Evolutionary conservation across 1,140 invertebrate genomes (phyloP).

Genomic region (Apis cerana): DNA sequence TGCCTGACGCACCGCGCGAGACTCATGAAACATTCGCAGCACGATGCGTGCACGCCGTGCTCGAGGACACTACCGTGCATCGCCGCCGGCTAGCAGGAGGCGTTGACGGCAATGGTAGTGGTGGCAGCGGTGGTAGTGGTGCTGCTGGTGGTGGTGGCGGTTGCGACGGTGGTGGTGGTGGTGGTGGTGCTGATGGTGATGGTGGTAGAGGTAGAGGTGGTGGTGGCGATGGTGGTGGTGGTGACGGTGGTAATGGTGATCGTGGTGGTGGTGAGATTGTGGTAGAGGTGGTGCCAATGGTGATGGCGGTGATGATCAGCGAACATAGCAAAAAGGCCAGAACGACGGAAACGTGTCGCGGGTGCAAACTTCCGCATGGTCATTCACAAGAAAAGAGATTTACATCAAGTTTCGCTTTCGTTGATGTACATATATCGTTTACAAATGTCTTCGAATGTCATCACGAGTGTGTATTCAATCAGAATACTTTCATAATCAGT

Average conservation of each 20-base stretch:
- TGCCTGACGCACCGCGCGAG: conserved; percentile 64
- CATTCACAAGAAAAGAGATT: neutral
- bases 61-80: conserved; percentile 67
- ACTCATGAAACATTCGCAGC: conserved; percentile 65
- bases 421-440: neutral
- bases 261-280: conserved; percentile 35
- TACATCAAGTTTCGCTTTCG: neutral
- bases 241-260: conserved; percentile 39
- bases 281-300: conserved; percentile 48
- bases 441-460: too few species aligned
- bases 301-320: conserved; percentile 54
- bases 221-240: conserved; percentile 17
- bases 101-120: conserved; percentile 58
- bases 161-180: conserved; percentile 25
- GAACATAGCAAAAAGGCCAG: conserved; percentile 35
- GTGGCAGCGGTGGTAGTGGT: conserved; percentile 52
- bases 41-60: conserved; percentile 68
- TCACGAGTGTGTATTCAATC: neutral
- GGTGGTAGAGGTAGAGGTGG: conserved; percentile 42
- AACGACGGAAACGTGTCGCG: conserved; percentile 41
- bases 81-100: conserved; percentile 64
- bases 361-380: conserved; percentile 34
- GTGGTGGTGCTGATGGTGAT: conserved; percentile 45
- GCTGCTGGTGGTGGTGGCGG: conserved; percentile 41
- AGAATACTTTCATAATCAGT: neutral